Evolutionary conservation across 2,113 vertebrate species (phyloP), one percentile per base, ranked within the genome.

Genomic region (Notarius lentiginosus): DNA sequence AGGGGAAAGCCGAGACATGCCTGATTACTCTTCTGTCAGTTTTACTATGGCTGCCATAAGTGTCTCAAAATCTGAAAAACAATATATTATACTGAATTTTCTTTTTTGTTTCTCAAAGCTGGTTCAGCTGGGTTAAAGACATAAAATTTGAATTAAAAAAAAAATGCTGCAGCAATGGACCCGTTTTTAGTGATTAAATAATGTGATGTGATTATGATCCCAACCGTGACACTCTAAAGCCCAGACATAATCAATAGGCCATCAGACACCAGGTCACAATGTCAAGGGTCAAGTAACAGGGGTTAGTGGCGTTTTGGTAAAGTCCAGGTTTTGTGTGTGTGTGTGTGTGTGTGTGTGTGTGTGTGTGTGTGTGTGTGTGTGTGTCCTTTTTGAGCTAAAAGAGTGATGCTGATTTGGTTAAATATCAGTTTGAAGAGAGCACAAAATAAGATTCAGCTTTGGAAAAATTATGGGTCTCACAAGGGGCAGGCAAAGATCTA

Each of bases 171-270:
- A 1, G 34, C 76, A 80, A 60, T 80, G 17, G 77, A 30, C 55
- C 47, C 34, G 79, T 82, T 82, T 53, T 27, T 68, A 77, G 72
- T 80, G 75, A 79, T 77, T 80, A 91, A 91, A 89, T 90, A 93
- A 96, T 82, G 80, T 91, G 88, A 93, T 93, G 91, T 93, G 93
- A 95, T 94, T 94, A 94, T 90, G 61, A 92, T 88, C 58, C 76
- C 88, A 93, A 92, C 92, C 91, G 92, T 94, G 92, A 93, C 91
- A 87, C 90, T 81, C 88, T 87, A 92, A 65, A 84, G 89, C 92
- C 94, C 94, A 96, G 95, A 96, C 95, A 83, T 91, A 94, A 95
- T 96, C 95, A 89, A 96, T 96, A 95, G 94, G 94, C 92, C 94
- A 94, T 94, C 95, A 95, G 95, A 96, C 95, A 95, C 92, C 91